Evolutionary conservation across 2,797 vertebrate genomes (phyloP).

Genomic region (Jordanella pulchra): DNA sequence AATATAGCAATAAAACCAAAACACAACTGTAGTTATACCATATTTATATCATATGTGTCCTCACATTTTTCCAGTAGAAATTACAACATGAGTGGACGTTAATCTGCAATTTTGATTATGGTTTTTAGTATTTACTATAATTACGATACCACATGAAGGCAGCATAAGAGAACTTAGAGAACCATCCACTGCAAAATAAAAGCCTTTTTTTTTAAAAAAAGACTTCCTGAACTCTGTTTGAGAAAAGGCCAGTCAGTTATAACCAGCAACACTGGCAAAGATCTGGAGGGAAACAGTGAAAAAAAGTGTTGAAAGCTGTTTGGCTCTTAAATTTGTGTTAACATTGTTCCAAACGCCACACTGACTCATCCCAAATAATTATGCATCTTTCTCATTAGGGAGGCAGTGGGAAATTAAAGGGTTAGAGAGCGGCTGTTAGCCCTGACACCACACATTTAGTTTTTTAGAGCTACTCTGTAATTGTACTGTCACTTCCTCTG

Average conservation of each 20-base stretch:
- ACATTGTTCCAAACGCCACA: constrained; percentile 48
- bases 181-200: no score
- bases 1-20: no score
- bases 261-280: not conserved
- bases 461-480: constrained; percentile 30
- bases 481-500: constrained; percentile 26
- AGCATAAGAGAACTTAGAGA: no score
- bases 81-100: no score
- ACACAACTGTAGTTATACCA: no score
- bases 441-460: constrained; percentile 27
- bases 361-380: constrained; percentile 63
- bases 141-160: no score
- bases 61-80: no score
- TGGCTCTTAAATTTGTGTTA: constrained; percentile 33
- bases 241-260: not conserved
- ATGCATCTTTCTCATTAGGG: constrained; percentile 60
- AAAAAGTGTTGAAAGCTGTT: not conserved
- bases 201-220: no score
- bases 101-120: no score
- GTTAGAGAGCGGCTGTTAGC: constrained; percentile 25
- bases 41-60: no score
- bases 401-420: constrained; percentile 48
- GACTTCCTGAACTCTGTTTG: not conserved
- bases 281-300: not conserved
- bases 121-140: no score